Evolutionary conservation across 37 sponge, comb jelly and placozoan species (phyloP), one percentile per base, ranked within the genome.

Genomic region (Halisarca cf. caerulea): DNA sequence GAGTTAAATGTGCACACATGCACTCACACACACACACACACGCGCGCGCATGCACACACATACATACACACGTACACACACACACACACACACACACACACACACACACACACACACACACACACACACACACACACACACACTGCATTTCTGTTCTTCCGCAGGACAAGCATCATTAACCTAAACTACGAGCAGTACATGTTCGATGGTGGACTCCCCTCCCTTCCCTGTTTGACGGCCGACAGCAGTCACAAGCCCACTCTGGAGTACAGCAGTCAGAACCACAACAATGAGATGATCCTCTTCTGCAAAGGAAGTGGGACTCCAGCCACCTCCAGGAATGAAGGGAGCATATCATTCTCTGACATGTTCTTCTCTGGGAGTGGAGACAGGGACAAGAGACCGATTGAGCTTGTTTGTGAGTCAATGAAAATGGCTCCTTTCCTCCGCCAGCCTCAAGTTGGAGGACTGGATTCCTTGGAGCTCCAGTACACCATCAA

Each of bases 251-350:
- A 41, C 45, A 74, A 74, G 24, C 77, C 77, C 20, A 40, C 77
- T 23, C 77, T 44, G n/a, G 77, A 74, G 77, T 74, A 74, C 24
- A 74, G 77, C 45, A 74, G 77, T 38, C 39, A 40, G 14, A 74
- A 74, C 77, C 77, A 74, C 45, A 74, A 74, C 77, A 74, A 74
- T 41, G 77, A 74, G 45, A 40, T 74, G 77, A 17, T 36, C 21
- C 77, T 74, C 77, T 74, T 74, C 45, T 44, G 45, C 77, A 74
- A 41, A 2, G 77, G 42, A 74, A n/a, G 25, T 1, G 9, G 17
- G 1, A 7, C 30, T 27, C 2, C 33, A 27, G 3, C 69, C 3
- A 34, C 17, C 33, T 34, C 39, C 44, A 7, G 45, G 24, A 7
- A 37, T 17, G 45, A 23, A 21, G 77, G 24, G 41, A 44, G 42